phyloP scores from a whole-genome alignment of 2,797 vertebrate genomes.

The Etheostoma perlongum region DNA sequence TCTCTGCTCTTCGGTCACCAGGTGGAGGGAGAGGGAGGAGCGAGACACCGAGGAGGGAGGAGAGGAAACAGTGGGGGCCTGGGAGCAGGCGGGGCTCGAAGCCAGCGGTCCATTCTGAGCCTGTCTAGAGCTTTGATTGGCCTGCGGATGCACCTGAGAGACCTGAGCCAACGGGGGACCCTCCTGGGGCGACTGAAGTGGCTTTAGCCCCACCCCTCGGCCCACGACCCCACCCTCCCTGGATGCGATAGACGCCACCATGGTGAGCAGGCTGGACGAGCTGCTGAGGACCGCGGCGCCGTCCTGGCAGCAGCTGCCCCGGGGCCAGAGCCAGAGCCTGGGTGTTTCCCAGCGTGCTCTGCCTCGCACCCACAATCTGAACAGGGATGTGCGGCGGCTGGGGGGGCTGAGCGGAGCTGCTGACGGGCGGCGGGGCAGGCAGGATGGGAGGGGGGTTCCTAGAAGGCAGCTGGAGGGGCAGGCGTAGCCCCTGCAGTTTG shows the following conservation, averaged over 20 bases:
- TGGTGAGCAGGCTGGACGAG: conserved; percentile 78
- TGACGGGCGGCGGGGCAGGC: conserved; percentile 64
- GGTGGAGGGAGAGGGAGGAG: conserved; percentile 52
- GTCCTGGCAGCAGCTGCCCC: conserved; percentile 79
- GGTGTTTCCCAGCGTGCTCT: conserved; percentile 89
- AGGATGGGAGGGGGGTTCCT: conserved; percentile 85
- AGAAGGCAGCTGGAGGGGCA: conserved; percentile 83
- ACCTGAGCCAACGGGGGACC: conserved; percentile 64
- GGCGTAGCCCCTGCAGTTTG: conserved; percentile 84
- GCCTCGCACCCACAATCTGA: conserved; percentile 94
- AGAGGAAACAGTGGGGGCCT: conserved; percentile 39
- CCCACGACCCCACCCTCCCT: conserved; percentile 71
- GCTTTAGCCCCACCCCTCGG: conserved; percentile 69
- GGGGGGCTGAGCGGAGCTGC: conserved; percentile 48
- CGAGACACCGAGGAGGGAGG: conserved; percentile 40
- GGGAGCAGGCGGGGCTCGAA: conserved; percentile 47
- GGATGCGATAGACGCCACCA: conserved; percentile 81
- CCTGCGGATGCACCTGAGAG: conserved; percentile 73
- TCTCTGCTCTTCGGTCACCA: conserved; percentile 54
- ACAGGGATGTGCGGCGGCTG: conserved; percentile 92
- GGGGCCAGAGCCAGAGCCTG: conserved; percentile 89
- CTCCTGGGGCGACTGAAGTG: conserved; percentile 70
- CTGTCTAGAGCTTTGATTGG: conserved; percentile 67
- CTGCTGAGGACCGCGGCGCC: conserved; percentile 70
- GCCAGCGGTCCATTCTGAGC: conserved; percentile 54